A percentile compares a stretch with the other conserved stretches of the same genome.
phyloP scores from a whole-genome alignment of 2,888 invertebrate genomes.

The Siphlonurus alternatus region DNA sequence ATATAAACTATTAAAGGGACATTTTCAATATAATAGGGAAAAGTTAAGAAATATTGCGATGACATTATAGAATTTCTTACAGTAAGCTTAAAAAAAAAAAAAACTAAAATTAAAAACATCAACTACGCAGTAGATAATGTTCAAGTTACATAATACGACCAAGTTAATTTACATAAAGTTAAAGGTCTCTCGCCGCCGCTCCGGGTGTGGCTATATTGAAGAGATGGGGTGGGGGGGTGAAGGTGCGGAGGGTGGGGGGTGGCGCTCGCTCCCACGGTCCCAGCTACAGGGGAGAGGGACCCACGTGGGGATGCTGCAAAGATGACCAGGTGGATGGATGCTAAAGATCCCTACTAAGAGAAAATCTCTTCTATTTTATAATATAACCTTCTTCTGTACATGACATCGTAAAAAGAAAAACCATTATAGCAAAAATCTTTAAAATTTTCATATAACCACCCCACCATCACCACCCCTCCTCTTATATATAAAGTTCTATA shows the following conservation, averaged over 20 bases:
- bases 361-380: neutral
- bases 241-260: neutral
- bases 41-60: too few relatives aligned
- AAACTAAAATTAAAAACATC: too few relatives aligned
- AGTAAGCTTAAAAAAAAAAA: too few relatives aligned
- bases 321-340: neutral
- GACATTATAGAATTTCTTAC: too few relatives aligned
- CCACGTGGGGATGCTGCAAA: neutral
- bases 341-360: neutral
- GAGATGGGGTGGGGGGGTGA: neutral
- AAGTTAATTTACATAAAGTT: neutral
- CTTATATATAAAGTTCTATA: neutral
- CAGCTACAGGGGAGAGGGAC: neutral
- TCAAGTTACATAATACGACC: too few relatives aligned
- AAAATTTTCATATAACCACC: neutral
- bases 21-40: too few relatives aligned
- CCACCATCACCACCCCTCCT: neutral
- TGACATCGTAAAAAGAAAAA: too few relatives aligned
- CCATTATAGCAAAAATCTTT: neutral
- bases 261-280: neutral
- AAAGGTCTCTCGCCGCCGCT: neutral
- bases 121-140: too few relatives aligned
- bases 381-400: neutral
- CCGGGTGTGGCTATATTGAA: neutral
- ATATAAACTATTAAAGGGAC: too few relatives aligned